phyloP scores from a whole-genome alignment of 2,113 vertebrate genomes.

The Motacilla alba region DNA sequence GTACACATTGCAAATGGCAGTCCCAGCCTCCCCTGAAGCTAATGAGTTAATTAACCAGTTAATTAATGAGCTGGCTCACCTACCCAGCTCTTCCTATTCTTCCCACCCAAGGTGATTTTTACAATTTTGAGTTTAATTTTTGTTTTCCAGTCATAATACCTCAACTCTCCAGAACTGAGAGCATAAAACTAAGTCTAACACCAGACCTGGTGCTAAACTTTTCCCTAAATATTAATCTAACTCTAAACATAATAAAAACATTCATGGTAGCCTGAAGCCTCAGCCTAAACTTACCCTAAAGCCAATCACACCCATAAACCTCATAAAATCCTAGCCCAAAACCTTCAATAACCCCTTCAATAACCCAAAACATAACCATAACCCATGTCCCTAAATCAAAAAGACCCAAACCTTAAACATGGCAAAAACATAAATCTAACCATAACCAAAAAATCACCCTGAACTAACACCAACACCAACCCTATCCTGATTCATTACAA shows the following conservation, averaged over 20 bases:
- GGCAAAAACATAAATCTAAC: neutral
- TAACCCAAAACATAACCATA: neutral
- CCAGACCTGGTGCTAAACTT: neutral
- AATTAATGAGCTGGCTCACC: constrained; percentile 15
- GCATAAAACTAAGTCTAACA: neutral
- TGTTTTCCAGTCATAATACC: neutral
- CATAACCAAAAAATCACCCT: no score
- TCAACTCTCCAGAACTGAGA: neutral
- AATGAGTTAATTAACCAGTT: neutral
- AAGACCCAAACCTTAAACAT: neutral
- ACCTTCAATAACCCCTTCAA: neutral
- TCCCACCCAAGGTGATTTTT: neutral
- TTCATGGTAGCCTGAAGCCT: neutral
- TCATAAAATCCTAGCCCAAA: neutral
- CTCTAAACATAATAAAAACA: neutral
- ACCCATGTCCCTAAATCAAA: neutral
- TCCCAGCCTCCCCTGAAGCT: neutral
- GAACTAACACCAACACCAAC: neutral
- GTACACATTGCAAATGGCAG: neutral
- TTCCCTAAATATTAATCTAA: neutral
- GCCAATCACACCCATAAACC: neutral
- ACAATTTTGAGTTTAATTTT: neutral
- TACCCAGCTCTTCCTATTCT: neutral
- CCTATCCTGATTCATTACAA: neutral
- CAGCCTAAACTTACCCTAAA: neutral